A percentile compares a stretch with the other conserved stretches of the same genome.
phyloP scores from a whole-genome alignment of 2,797 vertebrate genomes.

The Fratercula arctica region DNA sequence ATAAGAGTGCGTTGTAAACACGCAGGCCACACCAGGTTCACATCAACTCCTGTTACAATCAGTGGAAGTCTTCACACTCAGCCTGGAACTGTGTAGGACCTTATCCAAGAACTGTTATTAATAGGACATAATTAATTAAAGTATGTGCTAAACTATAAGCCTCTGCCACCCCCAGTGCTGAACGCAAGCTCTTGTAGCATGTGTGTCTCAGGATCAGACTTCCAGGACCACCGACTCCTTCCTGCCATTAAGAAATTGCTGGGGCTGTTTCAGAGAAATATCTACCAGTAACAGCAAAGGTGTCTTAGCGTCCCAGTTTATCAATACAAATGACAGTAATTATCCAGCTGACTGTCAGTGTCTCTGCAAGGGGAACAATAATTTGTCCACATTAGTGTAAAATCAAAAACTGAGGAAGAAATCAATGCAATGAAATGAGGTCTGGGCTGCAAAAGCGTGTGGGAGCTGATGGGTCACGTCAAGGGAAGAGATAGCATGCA shows the following conservation, averaged over 20 bases:
- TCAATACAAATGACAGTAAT: constrained; percentile 1
- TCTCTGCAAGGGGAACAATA: neutral
- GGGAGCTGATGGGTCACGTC: neutral
- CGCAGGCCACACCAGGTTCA: neutral
- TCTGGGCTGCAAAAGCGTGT: neutral
- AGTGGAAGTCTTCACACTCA: neutral
- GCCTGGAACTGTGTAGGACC: neutral
- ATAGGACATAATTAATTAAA: neutral
- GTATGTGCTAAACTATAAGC: neutral
- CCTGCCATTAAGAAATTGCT: neutral
- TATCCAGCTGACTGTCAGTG: neutral
- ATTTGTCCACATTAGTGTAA: neutral
- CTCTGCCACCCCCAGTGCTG: neutral
- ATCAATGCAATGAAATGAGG: neutral
- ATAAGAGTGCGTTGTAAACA: neutral
- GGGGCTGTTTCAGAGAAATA: neutral
- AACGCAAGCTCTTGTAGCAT: neutral
- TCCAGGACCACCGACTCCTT: neutral
- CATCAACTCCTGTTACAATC: neutral
- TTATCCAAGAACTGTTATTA: neutral
- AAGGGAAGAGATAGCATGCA: neutral
- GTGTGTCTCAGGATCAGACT: neutral
- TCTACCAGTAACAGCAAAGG: neutral
- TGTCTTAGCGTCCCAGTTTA: neutral
- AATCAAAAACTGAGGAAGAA: neutral